Percentiles rank a stretch among this genome's conserved stretches.
These are phyloP conservation scores for Colletes collaris DNA, from an alignment of 2,888 invertebrate species.

Conservation along the genomic window DNA sequence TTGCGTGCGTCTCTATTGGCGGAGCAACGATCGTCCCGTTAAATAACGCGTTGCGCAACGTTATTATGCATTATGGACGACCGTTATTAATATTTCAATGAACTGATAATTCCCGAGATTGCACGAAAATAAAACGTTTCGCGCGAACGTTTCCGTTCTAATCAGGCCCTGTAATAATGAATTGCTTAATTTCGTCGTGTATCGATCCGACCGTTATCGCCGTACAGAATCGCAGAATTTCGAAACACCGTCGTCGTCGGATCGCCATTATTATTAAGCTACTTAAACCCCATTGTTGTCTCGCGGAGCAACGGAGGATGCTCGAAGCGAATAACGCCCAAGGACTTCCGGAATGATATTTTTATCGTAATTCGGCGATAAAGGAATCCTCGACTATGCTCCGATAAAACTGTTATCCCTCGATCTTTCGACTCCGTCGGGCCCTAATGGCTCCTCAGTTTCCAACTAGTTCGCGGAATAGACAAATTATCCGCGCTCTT, in stretches of 20 bases:
- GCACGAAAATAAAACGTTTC: conserved; percentile 14
- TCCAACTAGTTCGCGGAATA: conserved; percentile 30
- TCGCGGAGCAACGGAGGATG: not conserved
- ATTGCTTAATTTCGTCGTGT: conserved; percentile 10
- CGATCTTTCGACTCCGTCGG: conserved; percentile 40
- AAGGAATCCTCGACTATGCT: not conserved
- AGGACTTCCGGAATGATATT: not conserved
- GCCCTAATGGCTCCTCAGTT: conserved; percentile 27
- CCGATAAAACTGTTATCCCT: conserved; percentile 15
- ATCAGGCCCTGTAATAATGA: conserved; percentile 5
- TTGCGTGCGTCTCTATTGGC: not conserved
- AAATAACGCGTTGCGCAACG: conserved; percentile 15
- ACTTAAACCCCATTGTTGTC: not conserved
- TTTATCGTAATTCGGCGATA: not conserved
- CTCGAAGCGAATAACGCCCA: not conserved
- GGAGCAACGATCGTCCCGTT: conserved; percentile 19
- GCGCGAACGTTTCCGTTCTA: not conserved
- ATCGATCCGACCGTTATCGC: not conserved
- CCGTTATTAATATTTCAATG: conserved; percentile 34
- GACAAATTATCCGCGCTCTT: conserved; percentile 45
- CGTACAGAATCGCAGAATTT: not conserved
- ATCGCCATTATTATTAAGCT: not conserved
- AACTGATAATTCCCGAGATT: conserved; percentile 11
- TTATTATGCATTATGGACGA: conserved; percentile 14
- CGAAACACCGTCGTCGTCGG: not conserved